Evolutionary conservation across 1,140 invertebrate species (phyloP).

Genomic region (Drosophila asahinai): DNA sequence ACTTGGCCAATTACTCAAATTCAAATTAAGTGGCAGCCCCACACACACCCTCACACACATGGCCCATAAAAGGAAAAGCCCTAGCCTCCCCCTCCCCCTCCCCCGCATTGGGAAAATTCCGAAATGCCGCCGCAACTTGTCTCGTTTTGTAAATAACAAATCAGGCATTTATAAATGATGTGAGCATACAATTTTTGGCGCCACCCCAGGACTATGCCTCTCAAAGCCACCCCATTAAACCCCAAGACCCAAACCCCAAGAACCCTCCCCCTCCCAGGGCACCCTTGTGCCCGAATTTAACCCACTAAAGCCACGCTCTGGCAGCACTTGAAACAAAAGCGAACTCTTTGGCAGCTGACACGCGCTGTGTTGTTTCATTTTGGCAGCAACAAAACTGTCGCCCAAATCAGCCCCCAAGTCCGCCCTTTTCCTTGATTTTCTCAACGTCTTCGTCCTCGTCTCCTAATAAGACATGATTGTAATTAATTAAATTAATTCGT

Average conservation of each 20-base stretch:
- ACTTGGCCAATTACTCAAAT: conserved; percentile 76
- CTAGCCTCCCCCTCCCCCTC: background rate
- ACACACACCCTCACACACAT: conserved; percentile 29
- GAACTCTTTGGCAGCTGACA: conserved; percentile 72
- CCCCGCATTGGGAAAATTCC: conserved; percentile 46
- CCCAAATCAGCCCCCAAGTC: conserved; percentile 14
- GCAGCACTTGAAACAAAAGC: conserved; percentile 77
- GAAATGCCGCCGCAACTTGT: conserved; percentile 76
- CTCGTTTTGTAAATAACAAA: conserved; percentile 85
- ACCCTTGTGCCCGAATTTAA: background rate
- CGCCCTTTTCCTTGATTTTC: conserved; percentile 2
- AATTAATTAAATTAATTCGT: conserved; percentile 85
- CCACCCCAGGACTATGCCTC: background rate
- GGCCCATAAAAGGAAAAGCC: conserved; percentile 22
- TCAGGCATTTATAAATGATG: conserved; percentile 85
- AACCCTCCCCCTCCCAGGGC: background rate
- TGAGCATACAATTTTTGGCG: conserved; percentile 76
- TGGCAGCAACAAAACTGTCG: conserved; percentile 55
- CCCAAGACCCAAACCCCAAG: background rate
- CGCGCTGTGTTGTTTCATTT: conserved; percentile 50
- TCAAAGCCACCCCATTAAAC: background rate
- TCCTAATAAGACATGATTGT: conserved; percentile 85
- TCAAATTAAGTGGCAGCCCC: conserved; percentile 76
- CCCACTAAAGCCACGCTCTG: conserved; percentile 45
- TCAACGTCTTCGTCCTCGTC: conserved; percentile 41